These are phyloP conservation scores for Dolichallabes microphthalmus DNA, from an alignment of 2,113 vertebrate genomes.

Conservation along the genomic window DNA sequence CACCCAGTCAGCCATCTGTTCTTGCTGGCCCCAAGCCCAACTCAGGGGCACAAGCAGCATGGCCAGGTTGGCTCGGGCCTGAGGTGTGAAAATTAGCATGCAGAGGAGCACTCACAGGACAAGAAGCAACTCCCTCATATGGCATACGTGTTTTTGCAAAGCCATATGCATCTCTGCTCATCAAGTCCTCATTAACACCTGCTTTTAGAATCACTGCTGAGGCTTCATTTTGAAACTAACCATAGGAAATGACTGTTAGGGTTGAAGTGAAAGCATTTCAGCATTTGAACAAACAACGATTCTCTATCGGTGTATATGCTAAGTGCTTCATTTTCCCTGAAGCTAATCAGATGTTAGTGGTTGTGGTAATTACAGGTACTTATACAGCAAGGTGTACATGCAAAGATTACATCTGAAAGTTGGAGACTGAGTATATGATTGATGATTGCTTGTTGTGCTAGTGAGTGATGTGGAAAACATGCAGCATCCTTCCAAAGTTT, in stretches of 20 bases:
- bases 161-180: constrained; percentile 20
- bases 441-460: constrained; percentile 49
- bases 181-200: constrained; percentile 26
- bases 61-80: constrained; percentile 46
- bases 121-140: constrained; percentile 32
- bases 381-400: constrained; percentile 34
- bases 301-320: neutral
- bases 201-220: constrained; percentile 43
- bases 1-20: constrained; percentile 69
- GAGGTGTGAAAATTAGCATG: constrained; percentile 51
- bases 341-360: constrained; percentile 38
- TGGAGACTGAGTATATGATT: constrained; percentile 29
- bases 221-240: constrained; percentile 12
- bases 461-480: constrained; percentile 36
- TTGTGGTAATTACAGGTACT: constrained; percentile 40
- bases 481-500: constrained; percentile 28
- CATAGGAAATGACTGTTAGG: constrained; percentile 1
- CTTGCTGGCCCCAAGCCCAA: constrained; percentile 62
- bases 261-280: constrained; percentile 1
- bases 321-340: constrained; percentile 27
- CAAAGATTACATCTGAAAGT: constrained; percentile 36
- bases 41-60: constrained; percentile 50
- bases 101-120: constrained; percentile 32
- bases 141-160: constrained; percentile 13
- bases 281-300: constrained; percentile 1